Evolutionary conservation across 1,140 invertebrate genomes (phyloP).

Genomic region (Spodoptera litura): DNA sequence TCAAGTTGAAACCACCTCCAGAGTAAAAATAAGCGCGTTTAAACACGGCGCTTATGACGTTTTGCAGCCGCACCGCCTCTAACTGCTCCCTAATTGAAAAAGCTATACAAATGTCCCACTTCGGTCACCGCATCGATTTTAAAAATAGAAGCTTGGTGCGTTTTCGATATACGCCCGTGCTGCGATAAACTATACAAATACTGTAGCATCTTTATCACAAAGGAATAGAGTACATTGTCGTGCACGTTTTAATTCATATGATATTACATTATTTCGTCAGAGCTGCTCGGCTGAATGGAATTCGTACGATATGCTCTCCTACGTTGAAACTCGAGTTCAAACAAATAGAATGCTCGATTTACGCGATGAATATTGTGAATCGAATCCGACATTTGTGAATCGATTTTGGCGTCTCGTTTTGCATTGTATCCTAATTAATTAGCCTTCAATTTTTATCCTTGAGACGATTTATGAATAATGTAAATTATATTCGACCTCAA

Average conservation of each 20-base stretch:
- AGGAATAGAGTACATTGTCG: slow-evolving; percentile 61
- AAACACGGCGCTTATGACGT: slow-evolving; percentile 26
- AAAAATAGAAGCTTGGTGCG: slow-evolving; percentile 78
- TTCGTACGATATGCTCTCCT: slow-evolving; percentile 68
- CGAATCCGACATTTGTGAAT: slow-evolving; percentile 55
- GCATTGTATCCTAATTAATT: slow-evolving; percentile 50
- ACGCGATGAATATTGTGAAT: slow-evolving; percentile 63
- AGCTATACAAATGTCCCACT: slow-evolving; percentile 73
- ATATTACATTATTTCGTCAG: slow-evolving; percentile 55
- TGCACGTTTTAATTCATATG: slow-evolving; percentile 48
- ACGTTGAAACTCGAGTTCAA: slow-evolving; percentile 66
- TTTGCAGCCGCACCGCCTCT: slow-evolving; percentile 28
- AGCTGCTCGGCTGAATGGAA: slow-evolving; percentile 69
- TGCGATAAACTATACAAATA: slow-evolving; percentile 62
- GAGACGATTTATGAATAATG: slow-evolving; percentile 40
- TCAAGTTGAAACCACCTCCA: background rate
- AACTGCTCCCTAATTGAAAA: slow-evolving; percentile 73
- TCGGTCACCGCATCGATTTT: slow-evolving; percentile 80
- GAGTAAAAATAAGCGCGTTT: background rate
- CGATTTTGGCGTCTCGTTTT: slow-evolving; percentile 50
- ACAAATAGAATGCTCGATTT: slow-evolving; percentile 70
- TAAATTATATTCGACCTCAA: slow-evolving; percentile 39
- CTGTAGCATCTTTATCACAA: slow-evolving; percentile 48
- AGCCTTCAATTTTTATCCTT: slow-evolving; percentile 46
- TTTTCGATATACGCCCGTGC: slow-evolving; percentile 70